Evolutionary conservation across 1,140 invertebrate species (phyloP), one percentile per base, ranked within the genome.

Genomic region (Listronotus bonariensis): DNA sequence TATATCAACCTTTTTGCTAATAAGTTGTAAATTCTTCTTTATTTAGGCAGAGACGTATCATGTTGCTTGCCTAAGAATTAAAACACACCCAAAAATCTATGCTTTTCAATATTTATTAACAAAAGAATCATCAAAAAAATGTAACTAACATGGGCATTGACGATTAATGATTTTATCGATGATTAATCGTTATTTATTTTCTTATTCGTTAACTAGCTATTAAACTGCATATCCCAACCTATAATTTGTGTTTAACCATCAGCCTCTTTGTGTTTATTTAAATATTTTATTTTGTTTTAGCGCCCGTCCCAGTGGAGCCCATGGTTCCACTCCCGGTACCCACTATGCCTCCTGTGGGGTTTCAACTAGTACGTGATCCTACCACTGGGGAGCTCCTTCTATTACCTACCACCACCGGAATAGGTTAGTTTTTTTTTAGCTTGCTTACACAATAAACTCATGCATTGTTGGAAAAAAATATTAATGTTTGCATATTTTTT

Each of bases 351-450:
- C 84, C 86, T 45, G 83, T 88, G 58, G 88, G 89, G 55, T 88
- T 90, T 79, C 91, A 93, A 78, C 82, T 94, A 68, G 89, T 91
- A 43, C 84, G 92, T 48, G 92, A 95, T 80, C 89, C 91, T 18
- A 83, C 89, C 12, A 90, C 88, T 15, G 91, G 91, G 38, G 89
- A 92, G 64, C 82, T 93, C 38, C 83, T 93, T 43, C 83, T 94
- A 43, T 84, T 93, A 62, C 91, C 92, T 43, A 83, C 88, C 69
- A 82, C 87, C 72, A 69, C 79, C 68, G 80, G 82, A 78, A 77
- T 86, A 78, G 85, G 86, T 87, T 81, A 79, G 77, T 77, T 46
- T 56, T 10, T 18, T 60, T 56, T 49, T 41, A 41, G 49, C 17
- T 59, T 36, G 34, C 34, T 36, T 36, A 36, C 11, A 10, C 34